phyloP scores from a whole-genome alignment of 2,113 vertebrate genomes.

The Casuarius casuarius region DNA sequence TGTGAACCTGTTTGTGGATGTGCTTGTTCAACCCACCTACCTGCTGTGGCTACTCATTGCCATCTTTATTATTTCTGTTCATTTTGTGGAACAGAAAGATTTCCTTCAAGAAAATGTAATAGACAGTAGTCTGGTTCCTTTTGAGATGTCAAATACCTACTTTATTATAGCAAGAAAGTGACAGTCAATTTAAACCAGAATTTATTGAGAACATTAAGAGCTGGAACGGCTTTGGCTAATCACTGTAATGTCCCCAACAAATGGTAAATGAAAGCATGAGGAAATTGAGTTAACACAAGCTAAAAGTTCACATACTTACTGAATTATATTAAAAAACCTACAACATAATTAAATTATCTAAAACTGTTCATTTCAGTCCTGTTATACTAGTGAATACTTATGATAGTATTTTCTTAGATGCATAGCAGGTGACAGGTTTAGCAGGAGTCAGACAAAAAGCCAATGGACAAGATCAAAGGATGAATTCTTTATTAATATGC shows the following conservation, averaged over 20 bases:
- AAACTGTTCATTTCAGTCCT: slow-evolving; percentile 77
- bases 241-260: slow-evolving; percentile 85
- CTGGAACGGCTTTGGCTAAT: slow-evolving; percentile 84
- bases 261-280: slow-evolving; percentile 87
- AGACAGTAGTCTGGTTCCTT: slow-evolving; percentile 57
- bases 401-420: slow-evolving; percentile 64
- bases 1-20: not conserved
- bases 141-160: slow-evolving; percentile 79
- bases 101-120: slow-evolving; percentile 56
- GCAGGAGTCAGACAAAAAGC: slow-evolving; percentile 42
- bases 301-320: slow-evolving; percentile 86
- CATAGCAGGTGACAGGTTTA: slow-evolving; percentile 59
- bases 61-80: slow-evolving; percentile 28
- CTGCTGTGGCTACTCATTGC: not conserved
- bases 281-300: slow-evolving; percentile 86
- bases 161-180: slow-evolving; percentile 82
- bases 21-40: not conserved
- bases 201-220: slow-evolving; percentile 85
- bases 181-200: slow-evolving; percentile 86
- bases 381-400: slow-evolving; percentile 65
- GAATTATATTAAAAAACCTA: slow-evolving; percentile 81
- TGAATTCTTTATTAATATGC: slow-evolving; percentile 45
- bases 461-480: slow-evolving; percentile 42
- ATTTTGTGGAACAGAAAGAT: slow-evolving; percentile 35
- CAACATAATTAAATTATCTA: slow-evolving; percentile 84